phyloP scores from a whole-genome alignment of 2,888 invertebrate species.

The Caenorhabditis japonica region DNA sequence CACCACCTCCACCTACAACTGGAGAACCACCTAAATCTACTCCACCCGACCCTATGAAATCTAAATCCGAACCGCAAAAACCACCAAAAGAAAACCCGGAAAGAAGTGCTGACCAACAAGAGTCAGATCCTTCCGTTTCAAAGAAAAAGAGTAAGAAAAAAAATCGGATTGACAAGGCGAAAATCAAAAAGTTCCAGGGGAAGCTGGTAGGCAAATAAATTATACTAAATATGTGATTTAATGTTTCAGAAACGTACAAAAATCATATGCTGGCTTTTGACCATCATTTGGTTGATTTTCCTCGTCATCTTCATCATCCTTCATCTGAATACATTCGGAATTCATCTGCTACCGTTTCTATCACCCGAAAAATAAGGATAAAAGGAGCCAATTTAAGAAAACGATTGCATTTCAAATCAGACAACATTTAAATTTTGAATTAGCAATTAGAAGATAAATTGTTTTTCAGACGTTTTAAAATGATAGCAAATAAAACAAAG shows the following conservation, averaged over 20 bases:
- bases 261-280: conserved; percentile 24
- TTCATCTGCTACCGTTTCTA: conserved; percentile 31
- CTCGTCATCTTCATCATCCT: conserved; percentile 25
- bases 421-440: no score
- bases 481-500: no score
- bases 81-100: neutral
- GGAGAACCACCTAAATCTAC: no score
- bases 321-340: conserved; percentile 27
- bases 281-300: conserved; percentile 1
- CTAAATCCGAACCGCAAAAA: neutral
- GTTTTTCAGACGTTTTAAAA: no score
- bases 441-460: no score
- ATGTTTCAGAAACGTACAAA: conserved; percentile 24
- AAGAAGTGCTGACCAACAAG: conserved; percentile 14
- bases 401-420: no score
- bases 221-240: neutral
- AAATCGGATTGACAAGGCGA: conserved; percentile 8
- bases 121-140: conserved; percentile 20
- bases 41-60: neutral
- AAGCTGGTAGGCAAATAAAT: conserved; percentile 21
- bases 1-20: conserved; percentile 2
- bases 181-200: conserved; percentile 22
- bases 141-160: conserved; percentile 1
- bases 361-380: no score
- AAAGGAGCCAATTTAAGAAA: no score